Evolutionary conservation across 2,888 invertebrate species (phyloP).

Genomic region (Tachina grossa): DNA sequence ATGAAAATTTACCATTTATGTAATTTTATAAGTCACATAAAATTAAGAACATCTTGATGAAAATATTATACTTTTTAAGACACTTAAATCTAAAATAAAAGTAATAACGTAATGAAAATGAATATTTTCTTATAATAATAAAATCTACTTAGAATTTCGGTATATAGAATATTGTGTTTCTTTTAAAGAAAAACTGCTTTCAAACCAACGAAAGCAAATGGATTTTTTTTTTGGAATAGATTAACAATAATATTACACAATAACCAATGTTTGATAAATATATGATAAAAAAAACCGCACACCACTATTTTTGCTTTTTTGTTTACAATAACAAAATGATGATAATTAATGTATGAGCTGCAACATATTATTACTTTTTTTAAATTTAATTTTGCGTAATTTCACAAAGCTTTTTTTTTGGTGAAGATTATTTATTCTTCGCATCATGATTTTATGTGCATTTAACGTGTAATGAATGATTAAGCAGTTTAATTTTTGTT

Average conservation of each 20-base stretch:
- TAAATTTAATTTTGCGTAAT: conserved; percentile 37
- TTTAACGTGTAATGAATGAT: conserved; percentile 39
- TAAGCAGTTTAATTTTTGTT: conserved; percentile 34
- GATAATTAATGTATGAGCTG: conserved; percentile 1
- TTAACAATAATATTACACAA: conserved; percentile 32
- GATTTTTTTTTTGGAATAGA: not conserved
- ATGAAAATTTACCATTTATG: no score
- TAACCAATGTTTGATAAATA: not conserved
- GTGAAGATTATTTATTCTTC: not conserved
- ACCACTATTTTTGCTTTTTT: conserved; percentile 30
- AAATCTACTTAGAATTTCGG: no score
- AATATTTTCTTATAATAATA: no score
- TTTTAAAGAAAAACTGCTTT: not conserved
- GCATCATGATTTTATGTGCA: conserved; percentile 42
- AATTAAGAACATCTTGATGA: no score
- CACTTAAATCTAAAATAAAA: no score
- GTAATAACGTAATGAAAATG: no score
- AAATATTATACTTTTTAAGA: no score
- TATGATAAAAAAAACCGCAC: conserved; percentile 42
- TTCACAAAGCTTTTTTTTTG: conserved; percentile 38
- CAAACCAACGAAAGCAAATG: not conserved
- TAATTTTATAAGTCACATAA: no score
- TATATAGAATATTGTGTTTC: not conserved
- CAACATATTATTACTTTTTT: conserved; percentile 23
- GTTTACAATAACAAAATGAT: conserved; percentile 6